A percentile compares a stretch with the other conserved stretches of the same genome.
Conservation (phyloP, 2,797 vertebrate genomes). For the Spinibarbus caldwelli region DNA sequence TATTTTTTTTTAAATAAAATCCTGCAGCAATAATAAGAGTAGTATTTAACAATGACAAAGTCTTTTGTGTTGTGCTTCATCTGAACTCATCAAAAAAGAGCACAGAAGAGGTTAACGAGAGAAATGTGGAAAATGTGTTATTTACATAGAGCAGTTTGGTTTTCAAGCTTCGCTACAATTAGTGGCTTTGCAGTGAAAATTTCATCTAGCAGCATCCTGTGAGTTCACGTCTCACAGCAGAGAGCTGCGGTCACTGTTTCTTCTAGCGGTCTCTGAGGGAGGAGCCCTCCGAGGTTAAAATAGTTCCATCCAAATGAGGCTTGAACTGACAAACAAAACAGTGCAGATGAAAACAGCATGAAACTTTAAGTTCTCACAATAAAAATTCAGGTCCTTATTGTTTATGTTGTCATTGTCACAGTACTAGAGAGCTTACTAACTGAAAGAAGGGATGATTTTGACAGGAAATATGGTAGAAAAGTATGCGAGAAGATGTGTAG, state of each 20-base stretch:
- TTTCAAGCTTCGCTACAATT: conserved; percentile 70
- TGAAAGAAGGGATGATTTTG: conserved; percentile 1
- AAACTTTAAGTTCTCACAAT: conserved; percentile 53
- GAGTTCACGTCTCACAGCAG: conserved; percentile 65
- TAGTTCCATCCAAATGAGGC: conserved; percentile 63
- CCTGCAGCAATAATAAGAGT: background rate
- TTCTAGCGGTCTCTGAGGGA: conserved; percentile 66
- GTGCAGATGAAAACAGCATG: conserved; percentile 48
- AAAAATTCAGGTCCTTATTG: conserved; percentile 49
- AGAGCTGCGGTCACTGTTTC: conserved; percentile 68
- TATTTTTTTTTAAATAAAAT: background rate
- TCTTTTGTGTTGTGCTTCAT: background rate
- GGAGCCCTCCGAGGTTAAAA: conserved; percentile 70
- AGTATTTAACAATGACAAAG: background rate
- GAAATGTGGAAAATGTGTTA: conserved; percentile 63
- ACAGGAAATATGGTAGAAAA: conserved; percentile 21
- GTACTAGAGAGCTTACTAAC: background rate
- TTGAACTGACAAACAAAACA: conserved; percentile 38
- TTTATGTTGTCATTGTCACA: conserved; percentile 53
- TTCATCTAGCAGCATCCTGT: conserved; percentile 69
- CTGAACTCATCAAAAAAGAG: background rate
- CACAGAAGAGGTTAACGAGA: conserved; percentile 59
- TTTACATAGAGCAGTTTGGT: conserved; percentile 66
- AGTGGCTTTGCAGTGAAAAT: conserved; percentile 75
- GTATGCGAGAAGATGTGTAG: background rate